Conservation (phyloP, 2,888 invertebrate genomes). For the Arrhopalites spinosus region DNA sequence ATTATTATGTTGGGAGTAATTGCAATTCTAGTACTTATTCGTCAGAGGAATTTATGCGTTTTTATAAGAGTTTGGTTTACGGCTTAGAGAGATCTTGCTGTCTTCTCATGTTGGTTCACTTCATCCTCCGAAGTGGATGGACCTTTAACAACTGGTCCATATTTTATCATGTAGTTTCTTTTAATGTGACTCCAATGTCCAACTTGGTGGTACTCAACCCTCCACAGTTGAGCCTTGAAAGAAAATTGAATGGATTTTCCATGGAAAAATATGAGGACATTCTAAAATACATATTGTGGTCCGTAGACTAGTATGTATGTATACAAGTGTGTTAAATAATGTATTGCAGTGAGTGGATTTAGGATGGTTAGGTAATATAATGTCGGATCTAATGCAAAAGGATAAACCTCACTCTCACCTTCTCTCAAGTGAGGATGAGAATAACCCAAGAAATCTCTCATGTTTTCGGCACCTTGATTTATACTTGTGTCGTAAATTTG, state of each 20-base stretch:
- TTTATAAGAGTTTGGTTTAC: slow-evolving; percentile 41
- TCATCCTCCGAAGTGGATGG: neutral
- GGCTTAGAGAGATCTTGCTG: slow-evolving; percentile 24
- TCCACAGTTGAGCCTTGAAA: neutral
- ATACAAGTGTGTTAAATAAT: neutral
- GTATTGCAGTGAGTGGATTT: neutral
- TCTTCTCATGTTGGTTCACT: slow-evolving; percentile 18
- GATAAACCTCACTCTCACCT: neutral
- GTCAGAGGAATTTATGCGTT: slow-evolving; percentile 46
- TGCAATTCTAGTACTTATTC: slow-evolving; percentile 31
- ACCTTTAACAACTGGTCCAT: slow-evolving; percentile 37
- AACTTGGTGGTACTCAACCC: slow-evolving; percentile 22
- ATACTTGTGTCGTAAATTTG: slow-evolving; percentile 45
- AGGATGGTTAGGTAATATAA: slow-evolving; percentile 8
- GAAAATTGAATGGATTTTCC: neutral
- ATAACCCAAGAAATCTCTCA: slow-evolving; percentile 30
- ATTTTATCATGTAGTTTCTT: slow-evolving; percentile 44
- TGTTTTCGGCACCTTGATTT: slow-evolving; percentile 43
- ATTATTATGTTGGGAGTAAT: slow-evolving; percentile 19
- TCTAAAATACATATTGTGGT: neutral
- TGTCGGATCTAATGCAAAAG: neutral
- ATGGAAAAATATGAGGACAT: neutral
- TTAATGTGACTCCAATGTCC: slow-evolving; percentile 48
- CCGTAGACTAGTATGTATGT: neutral
- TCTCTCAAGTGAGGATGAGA: slow-evolving; percentile 24